Evolutionary conservation across 2,113 vertebrate genomes (phyloP), one percentile per base, ranked within the genome.

Genomic region (Ctenomys sociabilis): DNA sequence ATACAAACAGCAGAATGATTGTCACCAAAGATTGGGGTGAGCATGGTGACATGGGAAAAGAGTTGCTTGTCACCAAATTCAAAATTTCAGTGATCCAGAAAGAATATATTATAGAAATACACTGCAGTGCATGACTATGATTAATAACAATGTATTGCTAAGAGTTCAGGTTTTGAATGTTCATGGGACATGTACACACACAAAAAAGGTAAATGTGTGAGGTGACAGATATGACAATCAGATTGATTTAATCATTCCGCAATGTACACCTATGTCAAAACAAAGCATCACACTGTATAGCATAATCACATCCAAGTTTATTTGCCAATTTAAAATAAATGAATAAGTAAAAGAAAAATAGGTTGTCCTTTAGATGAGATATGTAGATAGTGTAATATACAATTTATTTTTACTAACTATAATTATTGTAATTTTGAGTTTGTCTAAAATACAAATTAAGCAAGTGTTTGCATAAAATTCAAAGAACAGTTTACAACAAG

Each of bases 391-490:
- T 54, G n/a, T 16, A 17, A 83, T 83, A 40, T 83, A 40, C 30
- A 63, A 84, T 63, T 84, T 17, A 63, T 61, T 43, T 84, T 61
- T 84, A 9, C 52, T 83, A 28, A 30, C 82, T 84, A 43, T 43
- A 84, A 30, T 63, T 52, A 80, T 32, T 35, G 49, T 80, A 52
- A 87, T 93, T 96, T 98, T 70, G 95, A 88, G 75, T 97, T 57
- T 66, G 35, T 90, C 97, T 93, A 91, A 96, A 97, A 96, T 95
- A 90, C 75, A 94, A 0, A 22, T 96, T 85, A 97, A 97, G 96
- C 92, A 96, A 94, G 95, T 96, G 95, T 90, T 92, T 96, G 86
- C 81, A 83, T 83, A 64, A 7, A 81, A 93, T 75, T 94, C 92
- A 94, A 97, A 95, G 66, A 89, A 28, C 88, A 30, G 64, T 17